phyloP scores from a whole-genome alignment of 2,888 invertebrate genomes.

The Orthosia gothica region DNA sequence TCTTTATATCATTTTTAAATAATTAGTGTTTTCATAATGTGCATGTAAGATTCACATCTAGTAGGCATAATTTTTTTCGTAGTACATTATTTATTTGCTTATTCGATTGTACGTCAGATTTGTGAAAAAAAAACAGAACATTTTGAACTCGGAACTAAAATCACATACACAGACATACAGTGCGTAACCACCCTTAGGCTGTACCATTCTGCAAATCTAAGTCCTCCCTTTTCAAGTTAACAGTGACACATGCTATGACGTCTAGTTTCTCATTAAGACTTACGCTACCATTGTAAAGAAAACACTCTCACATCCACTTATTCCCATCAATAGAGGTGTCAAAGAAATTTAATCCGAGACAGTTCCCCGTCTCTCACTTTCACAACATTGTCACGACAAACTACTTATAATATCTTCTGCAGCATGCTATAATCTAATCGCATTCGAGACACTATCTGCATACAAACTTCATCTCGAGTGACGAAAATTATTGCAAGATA shows the following conservation, averaged over 20 bases:
- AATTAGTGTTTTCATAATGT: too few relatives aligned
- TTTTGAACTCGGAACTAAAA: too few relatives aligned
- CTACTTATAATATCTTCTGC: slow-evolving; percentile 48
- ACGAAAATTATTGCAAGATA: slow-evolving; percentile 56
- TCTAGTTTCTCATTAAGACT: slow-evolving; percentile 19
- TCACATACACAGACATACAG: too few relatives aligned
- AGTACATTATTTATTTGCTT: too few relatives aligned
- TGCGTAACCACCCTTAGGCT: not conserved
- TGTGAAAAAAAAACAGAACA: too few relatives aligned
- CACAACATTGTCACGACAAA: slow-evolving; percentile 66
- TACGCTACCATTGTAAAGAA: slow-evolving; percentile 9
- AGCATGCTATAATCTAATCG: slow-evolving; percentile 60
- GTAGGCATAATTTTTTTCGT: too few relatives aligned
- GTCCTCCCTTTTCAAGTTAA: not conserved
- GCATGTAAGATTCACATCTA: too few relatives aligned
- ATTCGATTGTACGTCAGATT: too few relatives aligned
- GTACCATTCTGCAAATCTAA: not conserved
- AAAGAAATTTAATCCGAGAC: slow-evolving; percentile 54
- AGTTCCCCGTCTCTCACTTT: slow-evolving; percentile 57
- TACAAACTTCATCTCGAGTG: slow-evolving; percentile 46
- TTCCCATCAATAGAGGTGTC: slow-evolving; percentile 53
- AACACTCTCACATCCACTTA: slow-evolving; percentile 38
- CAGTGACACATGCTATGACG: not conserved
- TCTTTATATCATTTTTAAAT: too few relatives aligned
- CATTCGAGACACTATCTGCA: slow-evolving; percentile 51